Conservation (phyloP, 2,797 vertebrate genomes). For the Platalea minor region DNA sequence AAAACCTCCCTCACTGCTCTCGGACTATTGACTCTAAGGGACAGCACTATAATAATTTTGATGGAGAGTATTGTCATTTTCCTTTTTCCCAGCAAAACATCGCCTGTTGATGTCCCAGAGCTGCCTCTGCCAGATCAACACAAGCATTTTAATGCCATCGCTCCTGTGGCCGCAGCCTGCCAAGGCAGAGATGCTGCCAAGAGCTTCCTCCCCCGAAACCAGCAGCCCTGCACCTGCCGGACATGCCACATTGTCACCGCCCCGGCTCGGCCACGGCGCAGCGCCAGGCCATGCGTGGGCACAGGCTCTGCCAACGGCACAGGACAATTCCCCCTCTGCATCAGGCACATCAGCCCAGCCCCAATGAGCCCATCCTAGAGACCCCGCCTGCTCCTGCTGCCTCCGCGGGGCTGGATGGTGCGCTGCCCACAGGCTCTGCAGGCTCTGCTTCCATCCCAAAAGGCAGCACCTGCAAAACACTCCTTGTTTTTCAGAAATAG, state of each 20-base stretch:
- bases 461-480: not conserved
- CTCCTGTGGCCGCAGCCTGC: not conserved
- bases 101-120: not conserved
- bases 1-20: not conserved
- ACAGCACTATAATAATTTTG: not conserved
- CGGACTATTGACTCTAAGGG: not conserved
- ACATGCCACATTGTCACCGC: fast-evolving
- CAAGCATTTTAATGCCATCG: not conserved
- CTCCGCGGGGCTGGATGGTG: fast-evolving
- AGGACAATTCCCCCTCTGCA: no score
- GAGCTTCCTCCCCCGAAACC: not conserved
- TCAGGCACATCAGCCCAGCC: fast-evolving
- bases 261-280: fast-evolving
- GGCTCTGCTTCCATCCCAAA: not conserved
- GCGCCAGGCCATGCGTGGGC: fast-evolving
- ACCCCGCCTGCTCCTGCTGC: not conserved
- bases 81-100: conserved; percentile 1
- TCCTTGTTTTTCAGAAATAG: not conserved
- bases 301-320: not conserved
- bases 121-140: not conserved
- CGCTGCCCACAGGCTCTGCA: fast-evolving
- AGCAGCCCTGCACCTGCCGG: not conserved
- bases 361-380: fast-evolving
- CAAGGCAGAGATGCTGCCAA: not conserved
- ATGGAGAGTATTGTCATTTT: not conserved